phyloP scores from a whole-genome alignment of 1,140 invertebrate species.

The Cheumatopsyche charites region DNA sequence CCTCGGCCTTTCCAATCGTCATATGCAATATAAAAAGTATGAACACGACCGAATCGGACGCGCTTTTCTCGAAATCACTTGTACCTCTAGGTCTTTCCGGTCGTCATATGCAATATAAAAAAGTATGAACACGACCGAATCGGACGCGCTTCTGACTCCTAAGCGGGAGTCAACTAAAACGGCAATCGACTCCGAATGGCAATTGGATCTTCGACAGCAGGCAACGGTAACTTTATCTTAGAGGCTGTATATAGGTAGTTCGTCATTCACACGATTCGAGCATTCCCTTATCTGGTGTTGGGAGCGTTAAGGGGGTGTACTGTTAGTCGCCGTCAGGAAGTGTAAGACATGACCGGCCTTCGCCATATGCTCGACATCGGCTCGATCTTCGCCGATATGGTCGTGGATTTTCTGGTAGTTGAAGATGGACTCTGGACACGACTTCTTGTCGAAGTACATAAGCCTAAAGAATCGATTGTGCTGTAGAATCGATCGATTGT shows the following conservation, averaged over 20 bases:
- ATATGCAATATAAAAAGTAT: too few species aligned
- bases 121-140: not conserved
- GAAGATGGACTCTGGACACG: not conserved
- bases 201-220: not conserved
- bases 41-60: too few species aligned
- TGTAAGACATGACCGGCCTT: not conserved
- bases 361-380: slow-evolving; percentile 2
- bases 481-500: not conserved
- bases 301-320: not conserved
- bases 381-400: slow-evolving; percentile 1
- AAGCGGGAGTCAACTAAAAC: not conserved
- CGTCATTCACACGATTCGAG: not conserved
- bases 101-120: too few species aligned
- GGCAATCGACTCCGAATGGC: not conserved
- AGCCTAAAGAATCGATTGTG: not conserved
- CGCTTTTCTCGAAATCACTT: too few species aligned
- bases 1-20: too few species aligned
- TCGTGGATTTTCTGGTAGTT: too few species aligned
- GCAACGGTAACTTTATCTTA: not conserved
- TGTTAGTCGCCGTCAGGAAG: slow-evolving; percentile 18
- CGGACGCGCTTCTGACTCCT: not conserved
- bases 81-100: too few species aligned
- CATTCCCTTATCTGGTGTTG: slow-evolving; percentile 13
- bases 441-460: not conserved
- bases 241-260: not conserved